A percentile compares a stretch with the other conserved stretches of the same genome.
Conservation (phyloP, 2,113 vertebrate genomes). For the Polypterus senegalus region DNA sequence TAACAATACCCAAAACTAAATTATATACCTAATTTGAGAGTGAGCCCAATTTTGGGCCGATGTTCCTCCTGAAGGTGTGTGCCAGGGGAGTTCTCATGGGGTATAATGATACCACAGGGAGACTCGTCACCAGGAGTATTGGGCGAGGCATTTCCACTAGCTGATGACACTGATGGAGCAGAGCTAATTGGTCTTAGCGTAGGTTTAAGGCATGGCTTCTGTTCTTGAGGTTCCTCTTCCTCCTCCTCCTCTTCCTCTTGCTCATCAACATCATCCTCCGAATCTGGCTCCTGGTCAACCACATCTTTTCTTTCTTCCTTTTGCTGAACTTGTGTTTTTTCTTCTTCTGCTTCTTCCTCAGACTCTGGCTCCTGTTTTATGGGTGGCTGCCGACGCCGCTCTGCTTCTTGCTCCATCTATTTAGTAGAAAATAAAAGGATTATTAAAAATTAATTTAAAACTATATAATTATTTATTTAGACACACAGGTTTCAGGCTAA, state of each 20-base stretch:
- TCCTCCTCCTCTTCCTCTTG: constrained; percentile 72
- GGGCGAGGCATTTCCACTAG: constrained; percentile 82
- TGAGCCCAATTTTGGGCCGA: constrained; percentile 90
- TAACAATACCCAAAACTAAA: too few relatives aligned
- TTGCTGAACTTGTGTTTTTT: constrained; percentile 64
- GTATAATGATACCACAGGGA: constrained; percentile 95
- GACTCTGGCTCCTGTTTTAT: constrained; percentile 76
- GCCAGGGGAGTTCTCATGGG: constrained; percentile 92
- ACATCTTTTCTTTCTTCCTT: constrained; percentile 50
- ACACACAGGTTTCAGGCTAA: too few relatives aligned
- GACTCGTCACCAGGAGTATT: constrained; percentile 88
- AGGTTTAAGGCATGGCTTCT: constrained; percentile 84
- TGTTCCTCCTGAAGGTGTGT: constrained; percentile 81
- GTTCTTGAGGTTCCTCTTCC: constrained; percentile 67
- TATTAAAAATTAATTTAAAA: too few relatives aligned
- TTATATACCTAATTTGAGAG: constrained; percentile 81
- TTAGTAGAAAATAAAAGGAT: too few relatives aligned
- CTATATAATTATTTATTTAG: too few relatives aligned
- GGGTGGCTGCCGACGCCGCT: constrained; percentile 80
- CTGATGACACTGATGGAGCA: constrained; percentile 86
- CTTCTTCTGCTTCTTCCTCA: constrained; percentile 65
- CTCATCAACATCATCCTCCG: constrained; percentile 68
- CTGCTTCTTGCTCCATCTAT: constrained; percentile 96
- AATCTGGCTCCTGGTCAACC: constrained; percentile 48
- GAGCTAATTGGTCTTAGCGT: constrained; percentile 88